Conservation (phyloP, 2,797 vertebrate genomes). For the Trachops cirrhosus region DNA sequence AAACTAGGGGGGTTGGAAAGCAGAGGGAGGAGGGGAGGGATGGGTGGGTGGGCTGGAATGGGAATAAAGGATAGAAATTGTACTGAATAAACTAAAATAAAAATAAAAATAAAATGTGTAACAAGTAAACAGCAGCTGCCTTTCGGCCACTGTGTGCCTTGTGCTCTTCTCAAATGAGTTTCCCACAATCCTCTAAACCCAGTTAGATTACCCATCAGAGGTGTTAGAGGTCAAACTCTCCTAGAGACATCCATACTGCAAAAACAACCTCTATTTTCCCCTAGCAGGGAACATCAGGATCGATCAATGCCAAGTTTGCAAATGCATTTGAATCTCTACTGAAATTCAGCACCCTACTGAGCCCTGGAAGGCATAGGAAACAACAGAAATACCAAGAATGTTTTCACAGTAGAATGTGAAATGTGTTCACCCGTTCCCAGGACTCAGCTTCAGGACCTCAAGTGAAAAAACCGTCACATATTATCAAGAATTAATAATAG, state of each 20-base stretch:
- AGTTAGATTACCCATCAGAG: background rate
- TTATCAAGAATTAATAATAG: constrained; percentile 15
- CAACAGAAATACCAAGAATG: constrained; percentile 37
- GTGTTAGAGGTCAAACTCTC: background rate
- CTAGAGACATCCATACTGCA: background rate
- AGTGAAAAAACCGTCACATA: constrained; percentile 46
- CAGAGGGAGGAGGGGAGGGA: too few species aligned
- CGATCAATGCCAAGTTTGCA: constrained; percentile 50
- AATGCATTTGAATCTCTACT: constrained; percentile 22
- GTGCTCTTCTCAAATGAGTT: constrained; percentile 12
- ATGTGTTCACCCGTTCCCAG: constrained; percentile 24
- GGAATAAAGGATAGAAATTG: too few species aligned
- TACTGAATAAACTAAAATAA: too few species aligned
- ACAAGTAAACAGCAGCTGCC: background rate
- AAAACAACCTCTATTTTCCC: constrained; percentile 13
- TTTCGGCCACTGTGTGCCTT: background rate
- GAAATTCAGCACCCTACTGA: background rate
- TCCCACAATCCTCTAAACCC: background rate
- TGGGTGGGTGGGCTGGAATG: too few species aligned
- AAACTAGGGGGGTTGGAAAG: too few species aligned
- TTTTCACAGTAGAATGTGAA: constrained; percentile 50
- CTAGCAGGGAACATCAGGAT: background rate
- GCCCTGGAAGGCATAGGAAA: background rate
- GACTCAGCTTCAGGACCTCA: background rate
- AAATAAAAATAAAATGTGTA: too few species aligned